Conservation (phyloP, 2,888 invertebrate genomes). For the Sinotaia quadrata region DNA sequence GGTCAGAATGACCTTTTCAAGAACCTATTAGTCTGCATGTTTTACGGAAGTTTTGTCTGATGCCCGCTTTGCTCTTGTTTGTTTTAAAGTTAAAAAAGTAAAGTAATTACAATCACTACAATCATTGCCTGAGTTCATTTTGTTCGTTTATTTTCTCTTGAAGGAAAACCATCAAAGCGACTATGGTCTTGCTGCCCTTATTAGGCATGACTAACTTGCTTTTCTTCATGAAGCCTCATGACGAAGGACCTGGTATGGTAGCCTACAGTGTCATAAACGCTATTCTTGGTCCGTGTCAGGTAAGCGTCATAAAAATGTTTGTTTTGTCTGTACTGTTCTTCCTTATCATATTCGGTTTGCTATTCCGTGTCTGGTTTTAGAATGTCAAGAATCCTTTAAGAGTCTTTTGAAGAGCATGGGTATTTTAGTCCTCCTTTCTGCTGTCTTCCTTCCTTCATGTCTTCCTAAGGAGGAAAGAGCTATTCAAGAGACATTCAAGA, state of each 20-base stretch:
- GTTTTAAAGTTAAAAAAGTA: too few relatives aligned
- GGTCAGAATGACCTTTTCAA: too few relatives aligned
- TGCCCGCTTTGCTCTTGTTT: background rate
- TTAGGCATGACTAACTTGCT: slow-evolving; percentile 76
- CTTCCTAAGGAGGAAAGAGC: too few relatives aligned
- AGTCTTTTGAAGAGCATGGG: too few relatives aligned
- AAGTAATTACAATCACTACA: background rate
- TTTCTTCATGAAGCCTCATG: slow-evolving; percentile 73
- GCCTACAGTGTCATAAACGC: slow-evolving; percentile 75
- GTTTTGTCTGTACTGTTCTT: too few relatives aligned
- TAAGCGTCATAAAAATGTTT: too few relatives aligned
- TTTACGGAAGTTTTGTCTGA: background rate
- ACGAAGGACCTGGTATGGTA: slow-evolving; percentile 63
- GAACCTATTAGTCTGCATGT: background rate
- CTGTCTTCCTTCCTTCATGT: too few relatives aligned
- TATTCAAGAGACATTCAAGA: too few relatives aligned
- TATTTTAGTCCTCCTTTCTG: too few relatives aligned
- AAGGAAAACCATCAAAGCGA: slow-evolving; percentile 75
- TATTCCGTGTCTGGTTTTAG: too few relatives aligned
- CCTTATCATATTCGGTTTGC: too few relatives aligned
- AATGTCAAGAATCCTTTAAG: too few relatives aligned
- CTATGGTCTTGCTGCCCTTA: slow-evolving; percentile 75
- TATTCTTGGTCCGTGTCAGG: slow-evolving; percentile 75
- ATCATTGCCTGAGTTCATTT: background rate
- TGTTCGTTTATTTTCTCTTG: slow-evolving; percentile 6